A percentile compares a stretch with the other conserved stretches of the same genome.
Evolutionary conservation across 2,797 vertebrate genomes (phyloP).

Genomic region (Paratrypauchen microcephalus): DNA sequence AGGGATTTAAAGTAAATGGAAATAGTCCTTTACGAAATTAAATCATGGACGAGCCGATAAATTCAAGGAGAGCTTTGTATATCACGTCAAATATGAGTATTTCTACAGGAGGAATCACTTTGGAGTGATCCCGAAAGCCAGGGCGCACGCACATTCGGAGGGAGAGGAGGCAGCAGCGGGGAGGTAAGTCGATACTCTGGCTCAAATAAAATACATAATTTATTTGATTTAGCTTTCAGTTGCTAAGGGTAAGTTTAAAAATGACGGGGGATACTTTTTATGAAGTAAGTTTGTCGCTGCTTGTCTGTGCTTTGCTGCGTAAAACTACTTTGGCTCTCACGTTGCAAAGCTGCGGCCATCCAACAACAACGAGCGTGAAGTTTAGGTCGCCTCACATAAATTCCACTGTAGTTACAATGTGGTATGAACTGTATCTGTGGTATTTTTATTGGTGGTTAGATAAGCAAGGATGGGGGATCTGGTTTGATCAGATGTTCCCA

Average conservation of each 20-base stretch:
- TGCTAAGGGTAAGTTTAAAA: background rate
- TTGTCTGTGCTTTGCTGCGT: background rate
- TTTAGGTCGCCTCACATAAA: constrained; percentile 10
- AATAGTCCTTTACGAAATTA: background rate
- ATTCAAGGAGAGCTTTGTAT: background rate
- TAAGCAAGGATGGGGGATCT: background rate
- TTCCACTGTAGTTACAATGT: constrained; percentile 6
- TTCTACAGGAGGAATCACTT: background rate
- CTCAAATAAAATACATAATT: background rate
- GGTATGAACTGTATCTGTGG: background rate
- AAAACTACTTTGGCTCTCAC: background rate
- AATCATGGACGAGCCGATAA: background rate
- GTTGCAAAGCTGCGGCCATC: constrained; percentile 8
- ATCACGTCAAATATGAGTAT: background rate
- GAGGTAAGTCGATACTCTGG: constrained; percentile 11
- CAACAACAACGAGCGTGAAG: constrained; percentile 14
- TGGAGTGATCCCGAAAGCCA: constrained; percentile 10
- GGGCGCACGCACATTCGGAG: background rate
- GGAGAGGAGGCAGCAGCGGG: background rate
- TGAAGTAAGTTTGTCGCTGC: background rate
- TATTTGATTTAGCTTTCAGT: background rate
- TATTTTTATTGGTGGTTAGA: background rate
- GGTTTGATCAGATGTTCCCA: background rate
- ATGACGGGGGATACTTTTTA: background rate
- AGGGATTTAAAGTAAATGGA: background rate